Evolutionary conservation across 2,888 invertebrate genomes (phyloP).

Genomic region (Ophion obscuratus): DNA sequence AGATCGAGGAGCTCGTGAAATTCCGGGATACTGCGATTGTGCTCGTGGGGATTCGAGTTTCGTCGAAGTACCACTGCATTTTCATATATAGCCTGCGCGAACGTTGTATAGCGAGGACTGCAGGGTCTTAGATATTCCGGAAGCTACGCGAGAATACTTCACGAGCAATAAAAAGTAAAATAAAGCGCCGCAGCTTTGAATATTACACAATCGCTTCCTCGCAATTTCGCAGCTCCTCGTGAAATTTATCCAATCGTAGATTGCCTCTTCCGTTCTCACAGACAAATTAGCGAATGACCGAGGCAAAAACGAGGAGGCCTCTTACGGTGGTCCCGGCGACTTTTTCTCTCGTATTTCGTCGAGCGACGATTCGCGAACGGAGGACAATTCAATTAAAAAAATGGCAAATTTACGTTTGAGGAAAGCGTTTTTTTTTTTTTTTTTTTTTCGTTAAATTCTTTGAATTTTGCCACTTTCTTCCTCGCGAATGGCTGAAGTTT

Average conservation of each 20-base stretch:
- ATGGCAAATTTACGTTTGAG: not conserved
- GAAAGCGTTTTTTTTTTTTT: not conserved
- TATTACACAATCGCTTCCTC: not conserved
- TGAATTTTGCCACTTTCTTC: not conserved
- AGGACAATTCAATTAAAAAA: not conserved
- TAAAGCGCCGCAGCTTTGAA: constrained; percentile 8
- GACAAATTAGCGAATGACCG: not conserved
- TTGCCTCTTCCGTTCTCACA: not conserved
- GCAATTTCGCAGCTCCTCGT: not conserved
- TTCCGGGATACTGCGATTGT: constrained; percentile 61
- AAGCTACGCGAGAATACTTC: constrained; percentile 30
- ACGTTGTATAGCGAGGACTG: constrained; percentile 25
- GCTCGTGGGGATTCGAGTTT: constrained; percentile 50
- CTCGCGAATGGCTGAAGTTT: not conserved
- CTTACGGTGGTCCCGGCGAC: not conserved
- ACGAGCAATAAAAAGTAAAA: not conserved
- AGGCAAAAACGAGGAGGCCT: not conserved
- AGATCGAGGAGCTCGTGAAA: constrained; percentile 57
- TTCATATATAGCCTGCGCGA: constrained; percentile 40
- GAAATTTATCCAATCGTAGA: not conserved
- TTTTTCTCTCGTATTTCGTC: not conserved
- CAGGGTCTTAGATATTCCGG: constrained; percentile 49
- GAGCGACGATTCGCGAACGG: not conserved
- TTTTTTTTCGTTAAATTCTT: not conserved
- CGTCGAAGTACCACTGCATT: constrained; percentile 51